phyloP scores from a whole-genome alignment of 2,888 invertebrate genomes.

The Psylliodes chrysocephalus region DNA sequence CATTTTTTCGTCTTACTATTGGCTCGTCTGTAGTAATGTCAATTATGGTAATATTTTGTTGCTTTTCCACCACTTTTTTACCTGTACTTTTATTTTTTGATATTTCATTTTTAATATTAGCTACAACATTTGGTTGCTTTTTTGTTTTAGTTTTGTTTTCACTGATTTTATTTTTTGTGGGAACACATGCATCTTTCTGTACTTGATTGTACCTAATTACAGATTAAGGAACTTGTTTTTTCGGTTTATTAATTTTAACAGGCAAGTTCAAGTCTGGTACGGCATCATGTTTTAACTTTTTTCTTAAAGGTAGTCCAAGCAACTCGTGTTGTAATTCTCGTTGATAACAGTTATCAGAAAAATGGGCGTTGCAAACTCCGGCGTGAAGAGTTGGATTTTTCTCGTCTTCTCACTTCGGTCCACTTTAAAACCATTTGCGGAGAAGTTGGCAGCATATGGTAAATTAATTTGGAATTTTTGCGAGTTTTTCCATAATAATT shows the following conservation, averaged over 20 bases:
- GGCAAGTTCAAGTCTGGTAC: slow-evolving; percentile 61
- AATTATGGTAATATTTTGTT: slow-evolving; percentile 3
- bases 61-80: not conserved
- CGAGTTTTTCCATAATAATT: slow-evolving; percentile 68
- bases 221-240: slow-evolving; percentile 26
- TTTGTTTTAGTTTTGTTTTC: slow-evolving; percentile 5
- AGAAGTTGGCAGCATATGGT: slow-evolving; percentile 67
- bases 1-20: not conserved
- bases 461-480: slow-evolving; percentile 61
- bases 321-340: slow-evolving; percentile 68
- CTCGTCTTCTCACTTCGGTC: slow-evolving; percentile 60
- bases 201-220: slow-evolving; percentile 4
- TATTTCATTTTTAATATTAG: not conserved
- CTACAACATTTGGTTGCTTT: too few species aligned
- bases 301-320: slow-evolving; percentile 66
- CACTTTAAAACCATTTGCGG: slow-evolving; percentile 64
- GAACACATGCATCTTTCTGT: not conserved
- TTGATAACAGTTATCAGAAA: slow-evolving; percentile 66
- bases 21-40: slow-evolving; percentile 9
- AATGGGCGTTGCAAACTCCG: slow-evolving; percentile 68
- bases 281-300: slow-evolving; percentile 65
- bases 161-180: slow-evolving; percentile 3
- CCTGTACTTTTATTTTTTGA: not conserved
- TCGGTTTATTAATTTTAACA: slow-evolving; percentile 22
- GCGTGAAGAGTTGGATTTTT: slow-evolving; percentile 49